phyloP scores from a whole-genome alignment of 2,888 invertebrate species.

The Caenorhabditis afra region DNA sequence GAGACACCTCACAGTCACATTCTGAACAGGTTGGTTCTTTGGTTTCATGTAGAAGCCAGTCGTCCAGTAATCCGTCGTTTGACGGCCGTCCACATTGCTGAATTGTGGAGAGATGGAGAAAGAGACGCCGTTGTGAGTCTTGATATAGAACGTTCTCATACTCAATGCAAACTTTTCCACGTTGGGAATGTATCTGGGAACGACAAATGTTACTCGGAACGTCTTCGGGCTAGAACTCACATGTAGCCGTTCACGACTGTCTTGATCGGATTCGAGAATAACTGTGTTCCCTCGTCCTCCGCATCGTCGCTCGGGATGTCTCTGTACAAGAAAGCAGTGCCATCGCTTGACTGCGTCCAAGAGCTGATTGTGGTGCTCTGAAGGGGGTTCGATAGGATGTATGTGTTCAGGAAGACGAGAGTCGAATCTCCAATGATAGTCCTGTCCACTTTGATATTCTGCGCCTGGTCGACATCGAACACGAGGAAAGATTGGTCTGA shows the following conservation, averaged over 20 bases:
- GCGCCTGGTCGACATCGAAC: slow-evolving; percentile 4
- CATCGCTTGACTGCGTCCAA: slow-evolving; percentile 15
- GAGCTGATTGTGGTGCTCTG: slow-evolving; percentile 24
- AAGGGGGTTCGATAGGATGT: slow-evolving; percentile 14
- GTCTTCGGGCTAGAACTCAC: too few species aligned
- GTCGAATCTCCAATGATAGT: slow-evolving; percentile 18
- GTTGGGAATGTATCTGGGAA: slow-evolving; percentile 23
- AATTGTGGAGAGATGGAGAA: neutral
- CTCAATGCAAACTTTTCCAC: slow-evolving; percentile 38
- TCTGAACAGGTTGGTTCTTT: slow-evolving; percentile 1
- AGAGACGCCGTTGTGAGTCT: slow-evolving; percentile 14
- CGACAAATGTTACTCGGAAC: too few species aligned
- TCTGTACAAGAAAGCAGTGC: slow-evolving; percentile 26
- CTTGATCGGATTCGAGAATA: slow-evolving; percentile 38
- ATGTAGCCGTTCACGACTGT: neutral
- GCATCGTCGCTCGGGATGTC: slow-evolving; percentile 27
- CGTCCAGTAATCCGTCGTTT: neutral
- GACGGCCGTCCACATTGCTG: neutral
- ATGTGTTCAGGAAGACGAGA: slow-evolving; percentile 34
- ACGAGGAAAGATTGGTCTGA: too few species aligned
- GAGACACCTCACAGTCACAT: slow-evolving; percentile 10
- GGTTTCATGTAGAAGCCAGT: slow-evolving; percentile 48
- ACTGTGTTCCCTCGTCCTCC: slow-evolving; percentile 23
- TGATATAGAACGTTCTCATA: slow-evolving; percentile 36
- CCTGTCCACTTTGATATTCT: neutral